phyloP scores from a whole-genome alignment of 2,113 vertebrate genomes.

The Poecile atricapillus region DNA sequence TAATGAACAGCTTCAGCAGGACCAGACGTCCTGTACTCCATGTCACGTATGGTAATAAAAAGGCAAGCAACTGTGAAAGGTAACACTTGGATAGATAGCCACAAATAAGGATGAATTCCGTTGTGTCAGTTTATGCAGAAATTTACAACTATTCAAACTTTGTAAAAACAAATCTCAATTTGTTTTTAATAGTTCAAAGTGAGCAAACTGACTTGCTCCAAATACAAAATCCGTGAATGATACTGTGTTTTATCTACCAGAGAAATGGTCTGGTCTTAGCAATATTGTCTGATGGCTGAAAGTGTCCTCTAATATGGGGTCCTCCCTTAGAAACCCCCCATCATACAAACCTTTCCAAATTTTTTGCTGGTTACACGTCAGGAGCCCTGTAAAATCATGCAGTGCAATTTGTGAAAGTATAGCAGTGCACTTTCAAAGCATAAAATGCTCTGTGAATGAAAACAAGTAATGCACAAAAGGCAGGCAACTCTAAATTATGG shows the following conservation, averaged over 20 bases:
- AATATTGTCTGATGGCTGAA: neutral
- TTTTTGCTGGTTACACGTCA: neutral
- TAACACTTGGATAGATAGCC: neutral
- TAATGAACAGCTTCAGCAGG: neutral
- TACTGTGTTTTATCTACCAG: neutral
- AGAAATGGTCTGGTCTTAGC: neutral
- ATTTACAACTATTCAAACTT: neutral
- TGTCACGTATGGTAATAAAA: neutral
- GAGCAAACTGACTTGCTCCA: neutral
- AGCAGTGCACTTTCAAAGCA: neutral
- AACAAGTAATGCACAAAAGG: neutral
- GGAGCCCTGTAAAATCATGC: neutral
- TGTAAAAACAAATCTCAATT: neutral
- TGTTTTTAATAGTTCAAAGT: neutral
- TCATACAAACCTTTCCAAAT: neutral
- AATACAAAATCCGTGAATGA: neutral
- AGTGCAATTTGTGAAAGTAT: neutral
- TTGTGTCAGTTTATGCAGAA: neutral
- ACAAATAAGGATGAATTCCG: neutral
- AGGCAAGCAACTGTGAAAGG: neutral
- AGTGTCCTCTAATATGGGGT: neutral
- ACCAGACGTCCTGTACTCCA: neutral
- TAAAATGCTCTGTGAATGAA: neutral
- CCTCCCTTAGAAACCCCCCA: neutral
- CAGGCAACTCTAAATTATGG: neutral